Percentiles rank a stretch among this genome's conserved stretches.
phyloP scores from a whole-genome alignment of 2,113 vertebrate species.

The Nibea albiflora region DNA sequence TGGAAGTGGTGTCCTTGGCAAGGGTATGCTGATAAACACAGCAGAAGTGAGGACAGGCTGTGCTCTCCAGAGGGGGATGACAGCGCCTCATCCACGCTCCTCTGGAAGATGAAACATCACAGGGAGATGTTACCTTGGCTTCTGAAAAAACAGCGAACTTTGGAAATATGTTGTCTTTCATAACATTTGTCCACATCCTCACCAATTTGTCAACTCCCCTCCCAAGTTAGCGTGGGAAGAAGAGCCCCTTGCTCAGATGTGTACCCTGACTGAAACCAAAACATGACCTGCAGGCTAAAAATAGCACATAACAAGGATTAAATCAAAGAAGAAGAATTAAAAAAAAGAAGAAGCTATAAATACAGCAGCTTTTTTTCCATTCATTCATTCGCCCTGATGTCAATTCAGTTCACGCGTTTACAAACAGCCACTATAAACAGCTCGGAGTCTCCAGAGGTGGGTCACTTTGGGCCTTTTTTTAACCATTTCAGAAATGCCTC shows the following conservation, averaged over 20 bases:
- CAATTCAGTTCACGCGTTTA: constrained; percentile 6
- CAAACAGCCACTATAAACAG: constrained; percentile 6
- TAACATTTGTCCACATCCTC: background rate
- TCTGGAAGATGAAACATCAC: constrained; percentile 62
- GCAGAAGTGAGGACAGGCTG: constrained; percentile 63
- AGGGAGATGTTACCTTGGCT: constrained; percentile 57
- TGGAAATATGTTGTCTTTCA: background rate
- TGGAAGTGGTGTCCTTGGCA: constrained; percentile 76
- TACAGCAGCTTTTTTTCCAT: background rate
- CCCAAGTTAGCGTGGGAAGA: constrained; percentile 35
- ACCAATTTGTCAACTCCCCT: background rate
- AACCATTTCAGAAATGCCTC: background rate
- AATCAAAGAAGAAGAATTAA: background rate
- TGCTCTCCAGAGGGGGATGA: constrained; percentile 51
- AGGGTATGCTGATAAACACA: constrained; percentile 63
- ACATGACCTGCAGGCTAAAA: constrained; percentile 58
- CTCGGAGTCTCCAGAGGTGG: background rate
- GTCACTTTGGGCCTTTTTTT: background rate
- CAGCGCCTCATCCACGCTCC: constrained; percentile 40
- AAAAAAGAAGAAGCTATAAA: background rate
- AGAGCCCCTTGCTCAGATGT: constrained; percentile 29
- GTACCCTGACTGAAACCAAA: constrained; percentile 40
- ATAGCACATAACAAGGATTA: constrained; percentile 37
- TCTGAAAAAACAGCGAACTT: constrained; percentile 18
- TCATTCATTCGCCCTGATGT: constrained; percentile 23